Evolutionary conservation across 2,888 invertebrate genomes (phyloP).

Genomic region (Helleia helle): DNA sequence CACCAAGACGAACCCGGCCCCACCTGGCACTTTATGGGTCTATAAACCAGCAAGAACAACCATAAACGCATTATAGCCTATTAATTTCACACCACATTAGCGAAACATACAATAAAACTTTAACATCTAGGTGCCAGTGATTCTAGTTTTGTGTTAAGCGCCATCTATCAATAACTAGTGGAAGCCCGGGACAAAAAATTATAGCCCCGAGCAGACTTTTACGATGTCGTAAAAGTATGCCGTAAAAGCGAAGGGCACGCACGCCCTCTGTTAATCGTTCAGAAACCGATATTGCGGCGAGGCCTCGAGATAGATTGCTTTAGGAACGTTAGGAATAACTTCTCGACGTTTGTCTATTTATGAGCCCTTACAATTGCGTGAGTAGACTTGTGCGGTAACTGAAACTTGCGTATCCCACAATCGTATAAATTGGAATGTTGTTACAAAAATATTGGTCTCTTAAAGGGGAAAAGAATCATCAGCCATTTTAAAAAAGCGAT

Average conservation of each 20-base stretch:
- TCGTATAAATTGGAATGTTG: neutral
- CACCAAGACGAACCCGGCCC: constrained; percentile 52
- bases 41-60: constrained; percentile 64
- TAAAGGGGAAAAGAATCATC: too few relatives aligned
- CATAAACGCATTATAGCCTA: constrained; percentile 73
- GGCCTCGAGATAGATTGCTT: constrained; percentile 69
- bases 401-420: constrained; percentile 22
- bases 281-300: constrained; percentile 71
- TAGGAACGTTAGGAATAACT: constrained; percentile 59
- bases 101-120: constrained; percentile 73
- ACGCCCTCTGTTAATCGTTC: constrained; percentile 74
- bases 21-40: constrained; percentile 63
- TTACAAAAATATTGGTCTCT: neutral
- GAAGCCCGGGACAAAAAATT: constrained; percentile 61
- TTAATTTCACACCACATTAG: constrained; percentile 74
- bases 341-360: constrained; percentile 65
- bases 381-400: constrained; percentile 24
- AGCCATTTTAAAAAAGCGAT: too few relatives aligned
- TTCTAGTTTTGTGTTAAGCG: constrained; percentile 59
- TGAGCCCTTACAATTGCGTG: constrained; percentile 43
- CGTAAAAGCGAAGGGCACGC: constrained; percentile 71
- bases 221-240: constrained; percentile 70
- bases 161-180: constrained; percentile 48
- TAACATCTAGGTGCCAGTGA: constrained; percentile 64
- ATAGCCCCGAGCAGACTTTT: constrained; percentile 63